These are phyloP conservation scores for Plectropomus leopardus DNA, from an alignment of 2,113 vertebrate genomes.

Conservation along the genomic window DNA sequence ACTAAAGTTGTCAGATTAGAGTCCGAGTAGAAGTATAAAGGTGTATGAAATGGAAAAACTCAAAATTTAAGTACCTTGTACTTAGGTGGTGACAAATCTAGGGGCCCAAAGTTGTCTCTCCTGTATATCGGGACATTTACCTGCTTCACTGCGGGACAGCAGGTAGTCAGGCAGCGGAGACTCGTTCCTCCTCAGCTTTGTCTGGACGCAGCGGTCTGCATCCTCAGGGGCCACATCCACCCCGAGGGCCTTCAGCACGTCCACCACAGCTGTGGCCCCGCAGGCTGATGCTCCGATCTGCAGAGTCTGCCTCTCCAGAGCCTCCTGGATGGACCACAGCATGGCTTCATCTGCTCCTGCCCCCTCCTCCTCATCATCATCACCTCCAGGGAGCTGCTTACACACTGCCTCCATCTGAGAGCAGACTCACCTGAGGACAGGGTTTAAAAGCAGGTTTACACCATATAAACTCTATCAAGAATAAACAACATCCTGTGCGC, in stretches of 20 bases:
- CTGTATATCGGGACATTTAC: constrained; percentile 46
- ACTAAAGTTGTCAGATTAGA: no score
- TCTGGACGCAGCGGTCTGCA: constrained; percentile 78
- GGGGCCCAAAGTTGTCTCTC: neutral
- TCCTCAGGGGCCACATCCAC: constrained; percentile 72
- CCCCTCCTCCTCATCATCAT: constrained; percentile 3
- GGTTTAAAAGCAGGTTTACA: neutral
- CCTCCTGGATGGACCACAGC: constrained; percentile 85
- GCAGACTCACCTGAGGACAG: constrained; percentile 14
- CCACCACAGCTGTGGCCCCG: constrained; percentile 85
- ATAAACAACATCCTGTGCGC: neutral
- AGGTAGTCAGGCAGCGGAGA: constrained; percentile 82
- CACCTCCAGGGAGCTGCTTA: constrained; percentile 20
- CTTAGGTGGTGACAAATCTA: no score
- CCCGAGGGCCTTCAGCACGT: constrained; percentile 83
- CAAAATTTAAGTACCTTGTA: no score
- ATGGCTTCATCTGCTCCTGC: constrained; percentile 66
- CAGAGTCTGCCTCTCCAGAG: constrained; percentile 81
- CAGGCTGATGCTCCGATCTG: constrained; percentile 86
- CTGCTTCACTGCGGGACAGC: constrained; percentile 84
- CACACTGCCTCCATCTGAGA: constrained; percentile 50
- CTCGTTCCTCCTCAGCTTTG: constrained; percentile 79
- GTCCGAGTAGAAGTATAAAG: no score
- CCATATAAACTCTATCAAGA: neutral
- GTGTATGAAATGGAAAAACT: no score